Conservation (phyloP, 2,888 invertebrate species). For the Eupithecia abbreviata region DNA sequence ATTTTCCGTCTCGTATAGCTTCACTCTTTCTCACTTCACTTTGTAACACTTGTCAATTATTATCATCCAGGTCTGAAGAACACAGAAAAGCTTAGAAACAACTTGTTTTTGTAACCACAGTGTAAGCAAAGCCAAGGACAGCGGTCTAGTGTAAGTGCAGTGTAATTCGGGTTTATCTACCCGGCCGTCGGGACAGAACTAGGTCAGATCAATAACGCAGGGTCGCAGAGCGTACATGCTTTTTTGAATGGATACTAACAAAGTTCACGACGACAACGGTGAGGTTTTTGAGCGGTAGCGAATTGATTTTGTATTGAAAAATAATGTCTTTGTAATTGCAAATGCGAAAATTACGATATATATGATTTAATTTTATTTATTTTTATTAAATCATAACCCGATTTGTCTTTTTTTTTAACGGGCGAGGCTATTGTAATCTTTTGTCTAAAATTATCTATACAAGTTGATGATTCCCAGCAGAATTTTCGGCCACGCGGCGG, state of each 20-base stretch:
- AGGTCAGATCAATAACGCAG: constrained; percentile 35
- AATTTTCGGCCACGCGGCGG: not conserved
- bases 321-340: not conserved
- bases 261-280: not conserved
- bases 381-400: not conserved
- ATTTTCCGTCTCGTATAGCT: not conserved
- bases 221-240: constrained; percentile 9
- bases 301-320: not conserved
- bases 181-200: constrained; percentile 21
- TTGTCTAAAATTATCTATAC: not conserved
- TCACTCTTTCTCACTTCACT: not conserved
- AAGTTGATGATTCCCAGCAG: not conserved
- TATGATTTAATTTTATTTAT: not conserved
- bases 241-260: constrained; percentile 16
- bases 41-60: not conserved
- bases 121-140: constrained; percentile 8
- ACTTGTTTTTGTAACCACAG: not conserved
- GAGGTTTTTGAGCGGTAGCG: no score
- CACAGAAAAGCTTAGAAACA: not conserved
- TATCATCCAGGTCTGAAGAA: not conserved
- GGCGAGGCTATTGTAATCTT: not conserved
- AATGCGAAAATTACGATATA: not conserved
- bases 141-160: constrained; percentile 22
- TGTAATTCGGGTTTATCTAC: constrained; percentile 26
- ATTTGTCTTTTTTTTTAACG: not conserved